Evolutionary conservation across 1,140 invertebrate genomes (phyloP).

Genomic region (Aplysia californica): DNA sequence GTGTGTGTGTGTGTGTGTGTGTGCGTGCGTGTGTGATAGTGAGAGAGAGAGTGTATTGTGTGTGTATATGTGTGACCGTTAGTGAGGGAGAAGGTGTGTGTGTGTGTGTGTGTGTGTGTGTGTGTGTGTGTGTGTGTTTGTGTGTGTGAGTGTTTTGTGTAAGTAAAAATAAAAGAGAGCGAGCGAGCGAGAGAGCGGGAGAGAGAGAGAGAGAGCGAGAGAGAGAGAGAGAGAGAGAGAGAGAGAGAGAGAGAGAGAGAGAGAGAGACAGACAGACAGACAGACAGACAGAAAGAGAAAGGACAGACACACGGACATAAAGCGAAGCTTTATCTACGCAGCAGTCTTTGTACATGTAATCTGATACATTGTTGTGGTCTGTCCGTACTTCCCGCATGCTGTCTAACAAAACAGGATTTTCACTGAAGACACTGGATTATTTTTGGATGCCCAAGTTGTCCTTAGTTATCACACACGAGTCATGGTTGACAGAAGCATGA

Average conservation of each 20-base stretch:
- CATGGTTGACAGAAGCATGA: no score
- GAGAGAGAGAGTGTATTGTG: no score
- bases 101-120: slow-evolving; percentile 27
- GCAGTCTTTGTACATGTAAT: background rate
- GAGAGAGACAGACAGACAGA: slow-evolving; percentile 31
- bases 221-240: slow-evolving; percentile 1
- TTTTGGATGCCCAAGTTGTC: background rate
- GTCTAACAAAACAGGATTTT: background rate
- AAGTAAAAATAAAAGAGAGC: no score
- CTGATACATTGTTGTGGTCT: background rate
- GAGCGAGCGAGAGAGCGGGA: no score
- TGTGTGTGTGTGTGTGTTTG: no score
- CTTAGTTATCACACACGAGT: no score
- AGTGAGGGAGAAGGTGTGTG: slow-evolving; percentile 28
- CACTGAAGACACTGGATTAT: background rate
- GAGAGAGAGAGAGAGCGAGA: no score
- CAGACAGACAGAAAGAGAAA: no score
- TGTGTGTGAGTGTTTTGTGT: no score
- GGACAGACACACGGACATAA: background rate
- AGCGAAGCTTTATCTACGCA: background rate
- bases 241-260: slow-evolving; percentile 17
- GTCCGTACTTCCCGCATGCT: background rate
- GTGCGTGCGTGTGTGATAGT: no score
- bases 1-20: no score
- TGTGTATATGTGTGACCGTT: no score